Percentiles rank a stretch among this genome's conserved stretches.
phyloP scores from a whole-genome alignment of 2,888 invertebrate genomes.

The Tetranychus piercei region DNA sequence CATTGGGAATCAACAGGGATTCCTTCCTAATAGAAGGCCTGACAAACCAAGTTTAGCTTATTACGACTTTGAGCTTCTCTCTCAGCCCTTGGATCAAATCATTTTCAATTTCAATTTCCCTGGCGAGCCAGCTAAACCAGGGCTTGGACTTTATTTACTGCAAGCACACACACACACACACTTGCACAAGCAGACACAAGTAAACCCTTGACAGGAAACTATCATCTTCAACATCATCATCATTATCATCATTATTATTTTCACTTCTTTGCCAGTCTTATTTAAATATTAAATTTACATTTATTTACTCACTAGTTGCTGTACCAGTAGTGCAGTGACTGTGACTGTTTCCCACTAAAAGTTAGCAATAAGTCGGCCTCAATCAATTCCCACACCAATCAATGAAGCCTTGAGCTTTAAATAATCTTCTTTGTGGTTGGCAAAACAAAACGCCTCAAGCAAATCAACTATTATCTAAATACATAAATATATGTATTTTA shows the following conservation, averaged over 20 bases:
- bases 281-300: not conserved
- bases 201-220: not conserved
- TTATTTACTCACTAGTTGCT: not conserved
- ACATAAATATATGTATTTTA: not conserved
- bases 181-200: not conserved
- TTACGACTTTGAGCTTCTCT: not conserved
- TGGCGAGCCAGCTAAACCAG: not conserved
- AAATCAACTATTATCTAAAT: not conserved
- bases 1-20: not conserved
- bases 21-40: not conserved
- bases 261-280: not conserved
- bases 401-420: not conserved
- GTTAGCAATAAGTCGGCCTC: too few species aligned
- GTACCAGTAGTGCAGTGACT: too few species aligned
- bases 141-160: not conserved
- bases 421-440: not conserved
- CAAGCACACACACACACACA: constrained; percentile 5
- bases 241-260: not conserved
- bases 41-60: not conserved
- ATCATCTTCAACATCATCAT: not conserved
- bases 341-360: too few species aligned
- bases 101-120: not conserved
- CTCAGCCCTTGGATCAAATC: not conserved
- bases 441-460: not conserved
- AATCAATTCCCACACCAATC: constrained; percentile 1